Evolutionary conservation across 1,140 invertebrate genomes (phyloP).

Genomic region (Drosophila nannoptera): DNA sequence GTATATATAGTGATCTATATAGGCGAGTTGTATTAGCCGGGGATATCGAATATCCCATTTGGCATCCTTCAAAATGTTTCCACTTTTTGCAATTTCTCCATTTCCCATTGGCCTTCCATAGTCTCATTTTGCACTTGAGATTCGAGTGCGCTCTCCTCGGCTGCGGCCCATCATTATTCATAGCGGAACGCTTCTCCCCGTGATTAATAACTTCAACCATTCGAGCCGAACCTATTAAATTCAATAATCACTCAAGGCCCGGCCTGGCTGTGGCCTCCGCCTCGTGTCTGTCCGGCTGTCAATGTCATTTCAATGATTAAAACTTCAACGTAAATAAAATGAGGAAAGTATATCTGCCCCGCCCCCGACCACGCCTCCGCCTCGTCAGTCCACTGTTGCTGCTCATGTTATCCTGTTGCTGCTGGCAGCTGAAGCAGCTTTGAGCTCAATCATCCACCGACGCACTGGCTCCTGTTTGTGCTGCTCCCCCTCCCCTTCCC

Average conservation of each 20-base stretch:
- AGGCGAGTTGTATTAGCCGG: too few relatives aligned
- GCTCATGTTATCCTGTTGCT: neutral
- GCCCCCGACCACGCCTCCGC: too few relatives aligned
- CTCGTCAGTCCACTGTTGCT: too few relatives aligned
- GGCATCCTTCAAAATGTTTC: too few relatives aligned
- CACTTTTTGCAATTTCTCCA: too few relatives aligned
- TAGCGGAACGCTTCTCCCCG: slow-evolving; percentile 1
- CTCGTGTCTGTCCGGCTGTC: slow-evolving; percentile 47
- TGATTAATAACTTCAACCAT: slow-evolving; percentile 39
- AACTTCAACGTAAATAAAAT: slow-evolving; percentile 65
- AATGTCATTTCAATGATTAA: slow-evolving; percentile 77
- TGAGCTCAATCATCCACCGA: slow-evolving; percentile 66
- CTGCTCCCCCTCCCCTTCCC: neutral
- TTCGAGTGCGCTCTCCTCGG: neutral
- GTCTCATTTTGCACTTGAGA: neutral
- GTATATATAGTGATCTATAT: too few relatives aligned
- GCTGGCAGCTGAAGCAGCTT: slow-evolving; percentile 6
- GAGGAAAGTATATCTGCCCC: slow-evolving; percentile 5
- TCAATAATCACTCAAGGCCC: slow-evolving; percentile 71
- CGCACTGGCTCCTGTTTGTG: slow-evolving; percentile 47
- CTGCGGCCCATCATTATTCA: slow-evolving; percentile 25
- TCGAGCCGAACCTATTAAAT: slow-evolving; percentile 54
- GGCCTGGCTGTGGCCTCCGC: neutral
- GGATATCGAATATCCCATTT: too few relatives aligned
- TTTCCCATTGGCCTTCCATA: slow-evolving; percentile 4